Conservation (phyloP, 1,140 invertebrate species). For the honey bee (Apis mellifera) region Amel_HAv3.1 CM009940.2:10765001-10765500, state of each 20-base stretch:
- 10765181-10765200: constrained; percentile 81
- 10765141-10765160: constrained; percentile 64
- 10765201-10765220: constrained; percentile 81
- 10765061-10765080: constrained; percentile 61
- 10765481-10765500: constrained; percentile 83
- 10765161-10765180: constrained; percentile 81
- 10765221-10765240: constrained; percentile 84
- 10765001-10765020: not conserved
- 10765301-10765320: constrained; percentile 84
- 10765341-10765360: constrained; percentile 80
- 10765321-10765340: constrained; percentile 83
- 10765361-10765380: constrained; percentile 85
- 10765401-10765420: constrained; percentile 69
- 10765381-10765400: constrained; percentile 83
- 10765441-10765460: constrained; percentile 85
- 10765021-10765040: constrained; percentile 73
- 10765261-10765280: constrained; percentile 61
- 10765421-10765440: constrained; percentile 82
- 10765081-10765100: constrained; percentile 69
- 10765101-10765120: constrained; percentile 61
- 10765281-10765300: constrained; percentile 80
- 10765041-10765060: constrained; percentile 68
- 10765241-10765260: constrained; percentile 83
- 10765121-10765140: constrained; percentile 64
- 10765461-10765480: constrained; percentile 83